Base-by-base conservation (phyloP, 2,888 invertebrate species). In the Hydroisotoma schaefferi region DNA sequence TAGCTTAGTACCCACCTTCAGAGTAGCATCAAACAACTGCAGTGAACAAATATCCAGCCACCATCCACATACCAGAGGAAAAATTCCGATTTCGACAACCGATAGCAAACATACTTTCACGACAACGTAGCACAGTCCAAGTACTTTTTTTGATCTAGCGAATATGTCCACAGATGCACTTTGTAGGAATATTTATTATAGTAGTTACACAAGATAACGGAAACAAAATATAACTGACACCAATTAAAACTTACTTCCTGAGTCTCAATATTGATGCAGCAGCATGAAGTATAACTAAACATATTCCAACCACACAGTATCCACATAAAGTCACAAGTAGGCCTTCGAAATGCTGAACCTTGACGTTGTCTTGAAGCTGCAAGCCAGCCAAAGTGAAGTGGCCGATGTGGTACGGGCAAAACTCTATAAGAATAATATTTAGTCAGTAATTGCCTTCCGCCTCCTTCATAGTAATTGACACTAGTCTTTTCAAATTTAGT, bases 11-110 rank as follows among this genome's bases (percentile, higher is more conserved):
- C 58, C 15, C 75, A 92, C 92, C 75, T 87, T 87, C 0, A 94
- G 81, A 0, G 88, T 89, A 1, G 93, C 91, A 75, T 93, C 92
- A 73, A 93, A 91, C 83, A 94, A 85, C 0, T 90, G 86, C 71
- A 99, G 79, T 0, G 98, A 97, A 76, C 99, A 99, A 59, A 99
- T 89, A 76, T 99, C 99, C 61, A 99, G 80, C 98, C 99, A 99
- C 94, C 97, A 98, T 8, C 99, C 99, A 75, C 97, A 98, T 20
- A 98, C 87, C 4, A 98, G 80, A 0, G 99, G 99, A 73, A 99
- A 85, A 1, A 98, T 88, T 2, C 98, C 97, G 63, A 99, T 94
- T 81, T 99, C 99, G 26, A 97, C 89, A 37, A 98, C 94, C 3
- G 95, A 92, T 26, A 99, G 81, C 64, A 99, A 80, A 1, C 95